A percentile compares a stretch with the other conserved stretches of the same genome.
Conservation (phyloP, 2,888 invertebrate species). For the Barypeithes pellucidus region DNA sequence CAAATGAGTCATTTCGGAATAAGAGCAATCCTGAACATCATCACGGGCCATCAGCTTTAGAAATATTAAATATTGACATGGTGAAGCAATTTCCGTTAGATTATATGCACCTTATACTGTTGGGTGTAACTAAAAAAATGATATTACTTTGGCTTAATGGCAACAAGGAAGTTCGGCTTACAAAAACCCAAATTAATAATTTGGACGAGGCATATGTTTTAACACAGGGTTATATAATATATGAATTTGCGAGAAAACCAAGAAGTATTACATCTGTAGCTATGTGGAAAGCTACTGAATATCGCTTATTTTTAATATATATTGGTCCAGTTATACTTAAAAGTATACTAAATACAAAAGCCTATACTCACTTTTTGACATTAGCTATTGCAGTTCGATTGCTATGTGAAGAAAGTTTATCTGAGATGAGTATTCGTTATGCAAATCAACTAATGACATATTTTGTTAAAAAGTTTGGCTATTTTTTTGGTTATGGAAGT, state of each 20-base stretch:
- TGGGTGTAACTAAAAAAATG: slow-evolving; percentile 32
- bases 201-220: slow-evolving; percentile 2
- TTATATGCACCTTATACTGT: slow-evolving; percentile 29
- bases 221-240: not conserved
- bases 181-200: not conserved
- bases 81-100: slow-evolving; percentile 21
- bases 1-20: slow-evolving; percentile 24
- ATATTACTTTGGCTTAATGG: slow-evolving; percentile 5
- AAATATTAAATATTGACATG: slow-evolving; percentile 24
- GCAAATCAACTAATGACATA: not conserved
- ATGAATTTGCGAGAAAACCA: slow-evolving; percentile 32
- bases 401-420: not conserved
- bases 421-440: not conserved
- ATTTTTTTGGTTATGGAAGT: slow-evolving; percentile 4
- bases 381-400: slow-evolving; percentile 3
- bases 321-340: slow-evolving; percentile 29
- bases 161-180: not conserved
- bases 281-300: slow-evolving; percentile 39
- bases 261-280: slow-evolving; percentile 22
- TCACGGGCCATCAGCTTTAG: slow-evolving; percentile 30
- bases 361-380: slow-evolving; percentile 2
- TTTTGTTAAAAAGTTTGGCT: slow-evolving; percentile 6
- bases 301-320: slow-evolving; percentile 36
- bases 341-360: not conserved
- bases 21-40: slow-evolving; percentile 23